These are phyloP conservation scores for Theodoxus fluviatilis DNA, from an alignment of 2,888 invertebrate genomes.

Conservation along the genomic window DNA sequence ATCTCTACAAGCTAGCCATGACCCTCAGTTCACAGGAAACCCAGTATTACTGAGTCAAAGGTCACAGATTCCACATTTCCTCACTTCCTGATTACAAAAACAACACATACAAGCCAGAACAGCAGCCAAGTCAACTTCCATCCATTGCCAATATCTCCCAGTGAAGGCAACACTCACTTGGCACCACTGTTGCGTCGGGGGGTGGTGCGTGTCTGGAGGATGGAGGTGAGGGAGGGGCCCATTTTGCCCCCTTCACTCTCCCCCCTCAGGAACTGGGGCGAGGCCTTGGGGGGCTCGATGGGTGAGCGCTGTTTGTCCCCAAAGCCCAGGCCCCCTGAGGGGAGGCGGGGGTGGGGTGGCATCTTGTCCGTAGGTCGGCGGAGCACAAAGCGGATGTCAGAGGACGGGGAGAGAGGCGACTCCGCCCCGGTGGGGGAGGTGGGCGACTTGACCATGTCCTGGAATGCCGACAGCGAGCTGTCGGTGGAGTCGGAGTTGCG, in stretches of 20 bases:
- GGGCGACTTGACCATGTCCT: conserved; percentile 50
- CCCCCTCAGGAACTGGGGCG: conserved; percentile 38
- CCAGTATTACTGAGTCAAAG: too few relatives aligned
- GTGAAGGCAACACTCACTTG: conserved; percentile 33
- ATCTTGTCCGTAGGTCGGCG: conserved; percentile 11
- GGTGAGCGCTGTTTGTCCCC: conserved; percentile 31
- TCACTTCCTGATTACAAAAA: too few relatives aligned
- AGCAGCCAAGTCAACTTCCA: not conserved
- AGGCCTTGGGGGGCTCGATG: conserved; percentile 39
- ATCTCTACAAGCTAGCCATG: too few relatives aligned
- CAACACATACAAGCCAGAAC: too few relatives aligned
- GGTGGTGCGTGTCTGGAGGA: conserved; percentile 46
- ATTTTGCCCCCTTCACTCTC: conserved; percentile 38
- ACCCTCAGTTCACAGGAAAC: too few relatives aligned
- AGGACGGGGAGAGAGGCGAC: conserved; percentile 44
- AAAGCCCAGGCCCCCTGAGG: conserved; percentile 1
- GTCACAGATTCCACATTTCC: too few relatives aligned
- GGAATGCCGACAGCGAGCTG: conserved; percentile 40
- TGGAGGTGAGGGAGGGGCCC: conserved; percentile 43
- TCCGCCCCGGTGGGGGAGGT: conserved; percentile 39
- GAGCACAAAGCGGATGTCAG: not conserved
- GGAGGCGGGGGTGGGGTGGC: conserved; percentile 11
- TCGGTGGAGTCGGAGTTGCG: conserved; percentile 52
- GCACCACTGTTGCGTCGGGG: conserved; percentile 50
- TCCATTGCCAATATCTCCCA: too few relatives aligned